phyloP scores from a whole-genome alignment of 2,113 vertebrate species.

The Nycticorax nycticorax region DNA sequence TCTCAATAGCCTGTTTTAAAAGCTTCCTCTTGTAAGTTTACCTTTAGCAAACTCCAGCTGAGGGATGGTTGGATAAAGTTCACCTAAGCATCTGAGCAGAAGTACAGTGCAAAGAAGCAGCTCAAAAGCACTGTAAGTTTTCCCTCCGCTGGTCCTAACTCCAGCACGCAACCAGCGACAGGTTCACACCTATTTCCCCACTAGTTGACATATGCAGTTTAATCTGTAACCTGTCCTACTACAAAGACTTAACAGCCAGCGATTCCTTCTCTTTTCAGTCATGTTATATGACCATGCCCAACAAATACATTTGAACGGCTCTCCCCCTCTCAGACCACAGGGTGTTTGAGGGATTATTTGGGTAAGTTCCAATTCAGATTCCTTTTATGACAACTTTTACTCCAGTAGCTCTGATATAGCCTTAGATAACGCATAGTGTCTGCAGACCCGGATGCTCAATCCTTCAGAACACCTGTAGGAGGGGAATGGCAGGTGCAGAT shows the following conservation, averaged over 20 bases:
- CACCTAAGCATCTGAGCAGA: not conserved
- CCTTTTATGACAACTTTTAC: not conserved
- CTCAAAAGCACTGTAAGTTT: not conserved
- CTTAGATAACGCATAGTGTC: not conserved
- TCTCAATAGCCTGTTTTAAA: not conserved
- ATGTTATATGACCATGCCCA: not conserved
- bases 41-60: not conserved
- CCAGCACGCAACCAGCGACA: not conserved
- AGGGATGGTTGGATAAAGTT: not conserved
- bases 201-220: not conserved
- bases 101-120: not conserved
- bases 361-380: not conserved
- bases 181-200: not conserved
- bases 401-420: not conserved
- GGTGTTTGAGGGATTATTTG: not conserved
- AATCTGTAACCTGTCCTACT: not conserved
- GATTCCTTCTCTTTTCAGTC: not conserved
- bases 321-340: not conserved
- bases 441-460: not conserved
- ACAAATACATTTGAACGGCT: not conserved
- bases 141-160: not conserved
- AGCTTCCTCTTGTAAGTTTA: not conserved
- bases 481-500: not conserved
- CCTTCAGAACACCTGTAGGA: not conserved
- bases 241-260: not conserved